Base-by-base conservation (phyloP, 1,140 invertebrate genomes). In the Anastrepha ludens region DNA sequence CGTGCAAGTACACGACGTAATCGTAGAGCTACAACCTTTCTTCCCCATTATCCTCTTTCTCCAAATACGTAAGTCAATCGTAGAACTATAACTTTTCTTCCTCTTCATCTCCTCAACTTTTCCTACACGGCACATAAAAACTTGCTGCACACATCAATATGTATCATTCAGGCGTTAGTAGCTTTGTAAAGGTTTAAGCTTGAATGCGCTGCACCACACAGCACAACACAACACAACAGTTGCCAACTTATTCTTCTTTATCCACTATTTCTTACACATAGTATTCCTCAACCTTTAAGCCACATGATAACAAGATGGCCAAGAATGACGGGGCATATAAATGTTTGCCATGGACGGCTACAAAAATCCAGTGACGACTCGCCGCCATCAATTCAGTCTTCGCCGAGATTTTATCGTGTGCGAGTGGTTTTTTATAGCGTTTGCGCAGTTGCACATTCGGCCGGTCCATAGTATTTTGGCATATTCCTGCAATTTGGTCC, bases 381-480 rank as follows among this genome's bases (percentile, higher is more conserved):
- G 74, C 20, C 47, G 47, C 74, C 74, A 81, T 81, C 74, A 81
- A 81, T 81, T 81, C 74, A 81, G 74, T 81, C 74, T 81, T 58
- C 55, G 74, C 47, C 47, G 74, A 81, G 74, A 81, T 81, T 81
- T 81, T 81, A 81, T 81, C 74, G 74, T 81, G 74, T 81, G 74
- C 74, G 74, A 55, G 44, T 81, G 74, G 74, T 81, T 81, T 81
- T 81, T 81, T 81, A n/a, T 81, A 20, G 74, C 74, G 74, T 81
- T 81, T 81, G 74, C 74, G 74, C 74, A 81, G 74, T 81, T 58
- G 74, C 47, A 81, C 6, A 55, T 20, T 81, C n/a, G 41, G 47
- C 74, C 74, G 74, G 74, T 81, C 47, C 47, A 55, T 67, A 9
- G 29, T 67, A 50, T 81, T 81, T 81, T 81, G 74, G 74, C 74